A percentile compares a stretch with the other conserved stretches of the same genome.
Evolutionary conservation across 1,140 invertebrate genomes (phyloP).

Genomic region (Lucilia cuprina): DNA sequence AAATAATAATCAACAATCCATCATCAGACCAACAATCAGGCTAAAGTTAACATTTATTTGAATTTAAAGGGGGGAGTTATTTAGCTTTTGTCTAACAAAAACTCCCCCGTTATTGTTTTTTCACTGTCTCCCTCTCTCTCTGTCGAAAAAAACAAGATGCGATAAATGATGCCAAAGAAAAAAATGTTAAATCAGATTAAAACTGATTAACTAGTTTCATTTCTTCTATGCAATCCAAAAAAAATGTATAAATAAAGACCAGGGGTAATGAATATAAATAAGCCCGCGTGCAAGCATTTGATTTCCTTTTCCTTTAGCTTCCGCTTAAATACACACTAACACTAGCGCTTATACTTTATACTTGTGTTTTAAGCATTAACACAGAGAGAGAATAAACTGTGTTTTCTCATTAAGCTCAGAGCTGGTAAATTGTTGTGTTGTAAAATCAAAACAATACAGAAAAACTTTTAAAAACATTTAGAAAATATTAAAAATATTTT

Average conservation of each 20-base stretch:
- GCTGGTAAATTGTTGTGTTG: too few species aligned
- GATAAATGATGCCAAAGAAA: constrained; percentile 17
- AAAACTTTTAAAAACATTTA: not conserved
- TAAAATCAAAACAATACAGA: not conserved
- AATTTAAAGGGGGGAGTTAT: too few species aligned
- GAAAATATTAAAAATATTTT: too few species aligned
- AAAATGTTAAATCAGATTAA: constrained; percentile 30
- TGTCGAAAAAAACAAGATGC: not conserved
- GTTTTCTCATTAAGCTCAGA: too few species aligned
- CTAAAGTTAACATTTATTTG: not conserved
- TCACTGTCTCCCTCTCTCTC: not conserved
- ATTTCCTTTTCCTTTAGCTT: constrained; percentile 25
- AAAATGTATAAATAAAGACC: not conserved
- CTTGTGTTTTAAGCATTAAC: too few species aligned
- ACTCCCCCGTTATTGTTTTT: not conserved
- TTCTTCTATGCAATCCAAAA: not conserved
- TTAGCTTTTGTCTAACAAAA: not conserved
- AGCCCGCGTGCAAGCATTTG: constrained; percentile 23
- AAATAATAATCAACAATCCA: constrained; percentile 63
- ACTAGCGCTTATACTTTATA: too few species aligned
- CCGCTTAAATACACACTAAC: not conserved
- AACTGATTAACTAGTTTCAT: constrained; percentile 8
- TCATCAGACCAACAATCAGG: constrained; percentile 43
- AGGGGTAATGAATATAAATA: constrained; percentile 2
- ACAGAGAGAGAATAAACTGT: too few species aligned